phyloP scores from a whole-genome alignment of 2,113 vertebrate genomes.

The Corythornis madagascariensis region DNA sequence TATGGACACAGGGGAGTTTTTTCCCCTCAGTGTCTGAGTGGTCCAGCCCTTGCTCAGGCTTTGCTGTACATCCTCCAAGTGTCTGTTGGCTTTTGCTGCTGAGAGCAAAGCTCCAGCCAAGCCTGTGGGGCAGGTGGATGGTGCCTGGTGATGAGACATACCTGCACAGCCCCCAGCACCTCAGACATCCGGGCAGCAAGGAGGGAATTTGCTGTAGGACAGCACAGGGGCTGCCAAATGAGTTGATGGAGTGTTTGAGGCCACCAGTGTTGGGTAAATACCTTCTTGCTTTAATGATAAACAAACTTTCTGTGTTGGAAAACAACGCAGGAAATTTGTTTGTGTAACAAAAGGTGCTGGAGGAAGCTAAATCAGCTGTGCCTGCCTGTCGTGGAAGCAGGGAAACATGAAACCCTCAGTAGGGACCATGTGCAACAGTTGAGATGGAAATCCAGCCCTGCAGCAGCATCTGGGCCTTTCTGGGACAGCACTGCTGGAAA shows the following conservation, averaged over 20 bases:
- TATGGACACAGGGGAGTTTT: background rate
- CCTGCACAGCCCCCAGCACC: fast-evolving
- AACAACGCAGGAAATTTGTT: background rate
- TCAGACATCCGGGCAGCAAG: fast-evolving
- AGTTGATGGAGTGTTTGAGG: background rate
- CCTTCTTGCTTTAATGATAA: background rate
- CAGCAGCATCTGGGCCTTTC: background rate
- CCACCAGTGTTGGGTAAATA: background rate
- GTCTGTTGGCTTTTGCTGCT: background rate
- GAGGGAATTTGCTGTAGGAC: background rate
- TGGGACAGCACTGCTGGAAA: background rate
- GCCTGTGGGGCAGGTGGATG: background rate
- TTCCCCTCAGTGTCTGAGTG: background rate
- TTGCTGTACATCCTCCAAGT: background rate
- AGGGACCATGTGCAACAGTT: background rate
- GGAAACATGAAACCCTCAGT: background rate
- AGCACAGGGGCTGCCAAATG: background rate
- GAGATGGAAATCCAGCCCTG: background rate
- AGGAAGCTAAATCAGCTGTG: background rate
- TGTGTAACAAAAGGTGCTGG: background rate
- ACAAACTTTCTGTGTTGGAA: background rate
- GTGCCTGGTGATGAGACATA: background rate
- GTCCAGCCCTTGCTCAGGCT: background rate
- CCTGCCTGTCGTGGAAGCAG: background rate
- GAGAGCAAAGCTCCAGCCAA: background rate